Base-by-base conservation (phyloP, 2,113 vertebrate species). In the Pristiophorus japonicus region DNA sequence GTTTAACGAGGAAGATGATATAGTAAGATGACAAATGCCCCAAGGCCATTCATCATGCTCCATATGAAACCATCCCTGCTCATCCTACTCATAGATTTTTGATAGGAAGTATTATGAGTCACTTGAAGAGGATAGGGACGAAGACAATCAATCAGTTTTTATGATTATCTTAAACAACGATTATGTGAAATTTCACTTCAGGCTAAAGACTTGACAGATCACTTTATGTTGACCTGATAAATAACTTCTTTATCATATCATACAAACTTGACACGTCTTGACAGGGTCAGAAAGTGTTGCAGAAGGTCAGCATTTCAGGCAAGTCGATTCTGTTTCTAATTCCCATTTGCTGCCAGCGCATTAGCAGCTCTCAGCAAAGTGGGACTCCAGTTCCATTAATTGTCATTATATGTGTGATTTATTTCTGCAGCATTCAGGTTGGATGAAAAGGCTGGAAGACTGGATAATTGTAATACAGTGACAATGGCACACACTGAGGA, bases 1-100 rank as follows among this genome's bases (percentile, higher is more conserved):
- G 93, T 94, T 94, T 94, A 94, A 70, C 38, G 27, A 94, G 42
- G 66, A 94, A 70, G 93, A 70, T 70, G 65, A 94, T 94, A 94
- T 45, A 51, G 42, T 73, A 51, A 67, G 66, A 94, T 73, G 93
- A 70, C 93, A 94, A 67, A 67, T 92, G 93, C 66, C 66, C 66
- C 42, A 73, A 70, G 66, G 66, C 93, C 45, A 70, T 70, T 51
- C 45, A 73, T 94, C 66, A 94, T 94, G 38, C 45, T 94, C 66
- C 66, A 73, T n/a, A 47, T 73, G 66, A 94, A 94, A 94, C 66
- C 91, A 45, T 67, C 59, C 42, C 45, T 70, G 42, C 24, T 70
- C 24, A 47, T 67, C 45, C 42, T 16, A 30, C 65, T 73, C 45
- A 94, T 94, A 67, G 93, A 94, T 94, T 94, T 94, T 94, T 42